These are phyloP conservation scores for Myodes glareolus DNA, from an alignment of 2,113 vertebrate genomes.

Conservation along the genomic window DNA sequence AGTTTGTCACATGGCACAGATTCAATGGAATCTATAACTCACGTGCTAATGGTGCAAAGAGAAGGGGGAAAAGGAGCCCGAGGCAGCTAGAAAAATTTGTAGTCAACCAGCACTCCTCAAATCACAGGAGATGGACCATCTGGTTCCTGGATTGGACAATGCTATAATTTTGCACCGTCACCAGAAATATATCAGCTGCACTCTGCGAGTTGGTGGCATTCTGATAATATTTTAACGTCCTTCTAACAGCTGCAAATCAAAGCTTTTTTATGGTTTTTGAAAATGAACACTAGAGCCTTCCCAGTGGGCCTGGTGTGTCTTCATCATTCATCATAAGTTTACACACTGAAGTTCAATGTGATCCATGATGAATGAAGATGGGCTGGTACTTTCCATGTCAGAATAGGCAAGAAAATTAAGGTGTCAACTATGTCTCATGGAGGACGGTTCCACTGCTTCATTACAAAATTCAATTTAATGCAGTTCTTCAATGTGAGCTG, in stretches of 20 bases:
- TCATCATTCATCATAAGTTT: slow-evolving; percentile 72
- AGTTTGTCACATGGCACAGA: slow-evolving; percentile 38
- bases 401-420: slow-evolving; percentile 74
- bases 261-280: slow-evolving; percentile 57
- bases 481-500: slow-evolving; percentile 35
- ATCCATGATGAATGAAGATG: slow-evolving; percentile 72
- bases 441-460: slow-evolving; percentile 35
- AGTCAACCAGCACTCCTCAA: background rate
- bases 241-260: slow-evolving; percentile 74
- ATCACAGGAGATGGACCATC: slow-evolving; percentile 48
- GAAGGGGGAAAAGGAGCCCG: background rate
- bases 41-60: background rate
- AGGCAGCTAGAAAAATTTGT: slow-evolving; percentile 33
- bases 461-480: slow-evolving; percentile 67
- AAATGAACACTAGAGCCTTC: slow-evolving; percentile 71
- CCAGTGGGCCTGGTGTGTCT: slow-evolving; percentile 44
- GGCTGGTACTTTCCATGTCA: slow-evolving; percentile 39
- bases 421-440: slow-evolving; percentile 54
- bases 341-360: slow-evolving; percentile 41
- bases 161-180: slow-evolving; percentile 59
- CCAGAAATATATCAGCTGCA: slow-evolving; percentile 62
- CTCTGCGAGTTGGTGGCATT: slow-evolving; percentile 58
- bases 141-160: slow-evolving; percentile 61
- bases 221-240: slow-evolving; percentile 70
- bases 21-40: slow-evolving; percentile 28